Evolutionary conservation across 2,888 invertebrate species (phyloP), one percentile per base, ranked within the genome.

Genomic region (Lasioglossum morio): DNA sequence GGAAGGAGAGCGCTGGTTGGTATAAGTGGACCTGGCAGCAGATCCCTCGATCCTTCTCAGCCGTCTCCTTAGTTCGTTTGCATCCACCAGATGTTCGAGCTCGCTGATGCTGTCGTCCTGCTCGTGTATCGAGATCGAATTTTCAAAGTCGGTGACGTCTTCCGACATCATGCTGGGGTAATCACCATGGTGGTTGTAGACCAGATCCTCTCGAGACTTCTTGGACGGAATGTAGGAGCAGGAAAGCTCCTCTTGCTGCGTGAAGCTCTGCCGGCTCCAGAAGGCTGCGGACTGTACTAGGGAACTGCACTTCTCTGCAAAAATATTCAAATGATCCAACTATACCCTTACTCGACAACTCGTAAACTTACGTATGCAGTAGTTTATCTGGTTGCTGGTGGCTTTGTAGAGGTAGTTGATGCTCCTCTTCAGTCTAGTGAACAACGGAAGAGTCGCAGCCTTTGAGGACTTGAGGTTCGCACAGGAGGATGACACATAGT

Each of bases 141-240:
- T 79, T 27, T 92, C 91, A 19, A 85, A 84, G 37, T 92, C 89
- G 1, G 84, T 89, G 0, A 76, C 40, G 70, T 92, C 90, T 19
- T 93, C 92, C 1, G 92, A 91, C 73, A 91, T 87, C 80, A 92
- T 88, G 69, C 87, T 92, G 0, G 91, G 88, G 72, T 81, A 88
- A 7, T 90, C 88, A 23, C 12, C 70, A 1, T 77, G 80, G 14
- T 89, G 91, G 79, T 90, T 85, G 23, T 75, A 85, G 16, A 93
- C n/a, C 10, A 93, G 66, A 30, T 91, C 92, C 12, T 94, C 93
- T 0, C 83, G 92, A 66, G 79, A 37, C 77, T 92, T 94, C 53
- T 87, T 93, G 3, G 93, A 88, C 1, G 94, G 88, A 12, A 92
- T 60, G 79, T 95, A 95, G 0, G 95, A 94, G 63, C 95, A 95